phyloP scores from a whole-genome alignment of 2,888 invertebrate species.

The Hylaea fasciaria region DNA sequence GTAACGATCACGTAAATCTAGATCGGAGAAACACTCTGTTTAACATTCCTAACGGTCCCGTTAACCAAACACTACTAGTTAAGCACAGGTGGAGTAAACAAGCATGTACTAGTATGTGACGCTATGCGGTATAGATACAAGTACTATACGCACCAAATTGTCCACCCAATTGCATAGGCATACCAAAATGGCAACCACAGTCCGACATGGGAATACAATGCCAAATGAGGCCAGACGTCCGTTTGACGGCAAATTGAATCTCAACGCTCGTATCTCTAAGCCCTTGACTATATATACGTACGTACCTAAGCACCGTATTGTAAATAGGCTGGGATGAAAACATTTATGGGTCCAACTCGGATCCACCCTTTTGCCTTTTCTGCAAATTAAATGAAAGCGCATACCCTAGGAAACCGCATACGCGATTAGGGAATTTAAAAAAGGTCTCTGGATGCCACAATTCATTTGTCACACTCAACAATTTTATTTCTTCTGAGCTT shows the following conservation, averaged over 20 bases:
- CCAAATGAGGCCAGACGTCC: slow-evolving; percentile 72
- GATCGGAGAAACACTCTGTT: not conserved
- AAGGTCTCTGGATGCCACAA: slow-evolving; percentile 19
- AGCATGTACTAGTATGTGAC: not conserved
- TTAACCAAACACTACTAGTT: slow-evolving; percentile 9
- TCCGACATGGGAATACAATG: slow-evolving; percentile 54
- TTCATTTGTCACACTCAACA: slow-evolving; percentile 22
- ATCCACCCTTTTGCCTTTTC: slow-evolving; percentile 75
- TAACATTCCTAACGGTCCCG: not conserved
- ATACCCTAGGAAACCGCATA: slow-evolving; percentile 33
- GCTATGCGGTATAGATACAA: slow-evolving; percentile 2
- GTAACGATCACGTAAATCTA: no score
- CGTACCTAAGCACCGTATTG: slow-evolving; percentile 67
- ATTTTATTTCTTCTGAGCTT: not conserved
- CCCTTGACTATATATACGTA: slow-evolving; percentile 47
- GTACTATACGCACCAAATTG: slow-evolving; percentile 19
- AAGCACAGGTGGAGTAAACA: slow-evolving; percentile 7
- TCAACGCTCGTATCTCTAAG: slow-evolving; percentile 52
- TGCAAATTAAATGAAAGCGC: slow-evolving; percentile 73
- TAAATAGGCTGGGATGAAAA: slow-evolving; percentile 72
- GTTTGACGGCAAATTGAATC: slow-evolving; percentile 81
- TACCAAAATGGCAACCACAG: slow-evolving; percentile 33
- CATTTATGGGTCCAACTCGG: slow-evolving; percentile 41
- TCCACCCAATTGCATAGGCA: slow-evolving; percentile 39
- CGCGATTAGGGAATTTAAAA: slow-evolving; percentile 25